Base-by-base conservation (phyloP, 2,888 invertebrate genomes). In the Cheiracanthium punctorium region DNA sequence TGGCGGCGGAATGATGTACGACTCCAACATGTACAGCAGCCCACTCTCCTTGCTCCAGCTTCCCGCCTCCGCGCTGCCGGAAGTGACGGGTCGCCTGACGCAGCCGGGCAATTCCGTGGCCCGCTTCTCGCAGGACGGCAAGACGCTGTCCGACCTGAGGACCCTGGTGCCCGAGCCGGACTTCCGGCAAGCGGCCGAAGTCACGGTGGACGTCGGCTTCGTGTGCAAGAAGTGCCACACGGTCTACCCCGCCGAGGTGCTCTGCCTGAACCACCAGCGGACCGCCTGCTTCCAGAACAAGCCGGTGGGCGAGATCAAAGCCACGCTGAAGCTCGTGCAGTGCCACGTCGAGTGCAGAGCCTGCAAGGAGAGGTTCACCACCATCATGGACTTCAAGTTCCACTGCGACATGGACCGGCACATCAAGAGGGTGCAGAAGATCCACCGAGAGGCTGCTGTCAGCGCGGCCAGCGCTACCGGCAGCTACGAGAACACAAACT, bases 221-320 rank as follows among this genome's bases (percentile, higher is more conserved):
- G 95, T 95, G 90, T 96, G 96, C 93, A 95, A 96, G 92, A 95
- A 95, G 91, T 96, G 96, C 92, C 95, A 96, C 89, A 94, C 95
- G 89, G 96, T 96, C n/a, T 96, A 95, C 92, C 94, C 95, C 5
- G 94, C 95, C 81, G 95, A 95, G 86, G 94, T 94, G 48, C 94
- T 94, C 12, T 93, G 96, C 88, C 93, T 95, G 82, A 93, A 93
- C 58, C 96, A 96, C 91, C 96, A 96, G 91, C 93, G 95, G 58
- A 94, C 94, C 90, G 67, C 91, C 80, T 92, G 92, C 89, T 91
- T 91, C 88, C 74, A 80, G 88, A 88, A 90, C 37, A 91, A 90
- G 80, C 82, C 89, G 14, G 95, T 95, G 24, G 94, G 95, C 17
- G 90, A 90, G 12, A 90, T 90, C 20, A 90, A 90, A 75, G 90